Percentiles rank a stretch among this genome's conserved stretches.
phyloP scores from a whole-genome alignment of 2,888 invertebrate species.

The Phyllotreta cruciferae region DNA sequence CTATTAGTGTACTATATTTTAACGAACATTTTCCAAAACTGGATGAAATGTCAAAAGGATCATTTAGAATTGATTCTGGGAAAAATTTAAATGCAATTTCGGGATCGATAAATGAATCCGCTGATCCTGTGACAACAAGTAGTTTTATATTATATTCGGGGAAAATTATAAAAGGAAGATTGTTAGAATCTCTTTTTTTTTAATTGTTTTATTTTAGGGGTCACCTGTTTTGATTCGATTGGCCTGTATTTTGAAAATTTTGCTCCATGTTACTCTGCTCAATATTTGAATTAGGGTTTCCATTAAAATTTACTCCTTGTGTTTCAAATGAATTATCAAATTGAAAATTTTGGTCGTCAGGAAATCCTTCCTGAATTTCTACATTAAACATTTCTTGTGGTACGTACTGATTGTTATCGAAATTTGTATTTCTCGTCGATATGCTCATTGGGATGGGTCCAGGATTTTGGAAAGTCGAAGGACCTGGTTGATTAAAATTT shows the following conservation, averaged over 20 bases:
- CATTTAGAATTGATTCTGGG: slow-evolving; percentile 20
- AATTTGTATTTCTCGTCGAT: background rate
- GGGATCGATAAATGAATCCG: slow-evolving; percentile 34
- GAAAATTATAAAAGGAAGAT: slow-evolving; percentile 33
- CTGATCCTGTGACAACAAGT: slow-evolving; percentile 32
- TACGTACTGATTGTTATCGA: background rate
- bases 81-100: slow-evolving; percentile 29
- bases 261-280: too few species aligned
- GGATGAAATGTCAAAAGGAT: slow-evolving; percentile 29
- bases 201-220: too few species aligned
- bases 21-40: slow-evolving; percentile 13
- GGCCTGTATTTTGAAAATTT: too few species aligned
- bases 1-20: too few species aligned
- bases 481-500: background rate
- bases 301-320: too few species aligned
- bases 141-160: slow-evolving; percentile 37
- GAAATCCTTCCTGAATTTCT: background rate
- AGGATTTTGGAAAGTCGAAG: background rate
- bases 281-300: background rate
- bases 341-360: slow-evolving; percentile 11
- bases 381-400: background rate
- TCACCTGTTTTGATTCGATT: too few species aligned
- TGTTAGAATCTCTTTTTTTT: background rate
- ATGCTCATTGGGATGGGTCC: too few species aligned
- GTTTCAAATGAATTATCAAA: background rate